Percentiles rank a stretch among this genome's conserved stretches.
phyloP scores from a whole-genome alignment of 1,140 invertebrate genomes.

The Cotesia glomerata region DNA sequence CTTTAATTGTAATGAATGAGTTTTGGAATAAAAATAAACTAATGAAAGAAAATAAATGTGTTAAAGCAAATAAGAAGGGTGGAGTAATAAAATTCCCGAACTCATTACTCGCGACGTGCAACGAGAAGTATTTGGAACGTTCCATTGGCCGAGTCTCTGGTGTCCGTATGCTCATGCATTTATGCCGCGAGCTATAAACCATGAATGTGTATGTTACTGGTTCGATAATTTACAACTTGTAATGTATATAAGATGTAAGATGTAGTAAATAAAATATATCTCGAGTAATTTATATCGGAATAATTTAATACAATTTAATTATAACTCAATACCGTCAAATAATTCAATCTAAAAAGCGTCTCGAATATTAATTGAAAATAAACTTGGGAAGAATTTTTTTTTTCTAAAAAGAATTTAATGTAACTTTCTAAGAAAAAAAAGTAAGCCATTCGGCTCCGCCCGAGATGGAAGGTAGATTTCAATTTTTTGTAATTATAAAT shows the following conservation, averaged over 20 bases:
- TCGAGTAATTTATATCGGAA: neutral
- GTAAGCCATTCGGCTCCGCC: too few species aligned
- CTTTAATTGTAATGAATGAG: too few species aligned
- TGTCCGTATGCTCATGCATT: neutral
- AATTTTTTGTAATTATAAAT: too few species aligned
- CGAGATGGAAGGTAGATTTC: too few species aligned
- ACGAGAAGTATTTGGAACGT: conserved; percentile 61
- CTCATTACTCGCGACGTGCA: conserved; percentile 46
- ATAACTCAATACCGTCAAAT: neutral
- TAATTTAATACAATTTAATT: neutral
- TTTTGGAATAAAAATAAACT: too few species aligned
- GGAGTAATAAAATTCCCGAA: conserved; percentile 22
- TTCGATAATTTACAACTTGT: conserved; percentile 19
- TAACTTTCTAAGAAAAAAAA: too few species aligned
- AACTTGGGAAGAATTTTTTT: too few species aligned
- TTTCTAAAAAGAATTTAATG: too few species aligned
- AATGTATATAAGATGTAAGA: conserved; percentile 2
- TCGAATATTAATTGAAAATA: too few species aligned
- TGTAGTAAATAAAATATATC: neutral
- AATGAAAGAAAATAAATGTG: neutral
- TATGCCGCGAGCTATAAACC: conserved; percentile 1
- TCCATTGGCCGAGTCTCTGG: conserved; percentile 59
- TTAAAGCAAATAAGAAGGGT: conserved; percentile 7
- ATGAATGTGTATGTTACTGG: neutral
- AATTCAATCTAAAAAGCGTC: too few species aligned